Base-by-base conservation (phyloP, 2,797 vertebrate species). In the Arnoldichthys spilopterus region DNA sequence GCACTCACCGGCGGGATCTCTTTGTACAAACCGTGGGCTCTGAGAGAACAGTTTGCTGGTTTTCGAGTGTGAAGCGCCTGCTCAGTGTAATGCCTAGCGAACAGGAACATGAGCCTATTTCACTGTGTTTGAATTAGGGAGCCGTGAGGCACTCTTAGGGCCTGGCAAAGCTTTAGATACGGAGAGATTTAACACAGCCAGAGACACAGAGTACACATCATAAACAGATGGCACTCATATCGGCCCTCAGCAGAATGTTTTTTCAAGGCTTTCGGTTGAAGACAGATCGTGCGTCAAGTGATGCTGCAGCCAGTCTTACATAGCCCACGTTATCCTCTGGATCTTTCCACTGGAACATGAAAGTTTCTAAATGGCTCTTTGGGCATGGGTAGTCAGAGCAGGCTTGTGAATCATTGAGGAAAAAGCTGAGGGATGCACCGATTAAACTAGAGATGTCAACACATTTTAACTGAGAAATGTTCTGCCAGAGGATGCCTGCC, bases 71-170 rank as follows among this genome's bases (percentile, higher is more conserved):
- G 82, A 87, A 77, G 77, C 58, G 83, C 74, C 85, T 83, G 81
- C 80, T 85, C 84, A 78, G 62, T 87, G 86, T 78, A 84, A 69
- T 70, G 86, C 78, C 80, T 79, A 68, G 79, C 49, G 86, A 85
- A 82, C 79, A 74, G 18, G 82, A 86, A 80, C 63, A 77, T 72
- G 80, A 76, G 78, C 76, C 76, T 74, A 80, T 71, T 80, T 80
- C 71, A 28, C 72, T 43, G 15, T 66, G 72, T 85, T 78, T 76
- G 83, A 83, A 78, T 80, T 77, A 66, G 37, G 61, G 69, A 77
- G 74, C 49, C 40, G 64, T 24, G 70, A 76, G 76, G 68, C 79
- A 59, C 68, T 62, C 79, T 77, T 72, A 77, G 74, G 68, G 63
- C 40, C 79, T 84, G 79, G 80, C 77, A 82, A 72, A 79, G 78